phyloP scores from a whole-genome alignment of 2,113 vertebrate species.

The Heptranchias perlo region DNA sequence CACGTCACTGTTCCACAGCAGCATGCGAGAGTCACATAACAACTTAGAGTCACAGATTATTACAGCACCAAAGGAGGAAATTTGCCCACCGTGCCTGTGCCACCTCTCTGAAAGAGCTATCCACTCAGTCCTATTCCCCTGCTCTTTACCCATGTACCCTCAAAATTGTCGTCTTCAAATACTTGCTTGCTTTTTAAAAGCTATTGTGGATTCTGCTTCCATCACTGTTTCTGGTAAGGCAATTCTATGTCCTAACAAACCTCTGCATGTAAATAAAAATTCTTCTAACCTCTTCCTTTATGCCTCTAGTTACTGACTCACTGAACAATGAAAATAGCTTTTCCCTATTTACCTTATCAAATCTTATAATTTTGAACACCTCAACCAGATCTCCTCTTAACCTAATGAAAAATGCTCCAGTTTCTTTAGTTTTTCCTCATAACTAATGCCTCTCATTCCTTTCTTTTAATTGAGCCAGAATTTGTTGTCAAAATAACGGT shows the following conservation, averaged over 20 bases:
- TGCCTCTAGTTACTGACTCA: not conserved
- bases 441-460: not conserved
- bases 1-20: not conserved
- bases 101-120: not conserved
- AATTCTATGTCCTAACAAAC: too few species aligned
- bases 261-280: not conserved
- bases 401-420: not conserved
- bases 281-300: not conserved
- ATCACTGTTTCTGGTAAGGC: too few species aligned
- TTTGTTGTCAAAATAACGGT: too few species aligned
- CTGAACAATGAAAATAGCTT: not conserved
- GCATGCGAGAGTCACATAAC: not conserved
- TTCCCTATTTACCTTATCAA: not conserved
- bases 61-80: not conserved
- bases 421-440: not conserved
- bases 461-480: too few species aligned
- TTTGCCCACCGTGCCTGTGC: not conserved
- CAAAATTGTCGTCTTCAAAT: not conserved
- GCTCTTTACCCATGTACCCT: not conserved
- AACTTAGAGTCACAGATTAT: not conserved
- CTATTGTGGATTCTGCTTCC: too few species aligned
- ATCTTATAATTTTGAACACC: not conserved
- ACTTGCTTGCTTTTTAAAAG: not conserved
- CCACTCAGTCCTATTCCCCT: not conserved
- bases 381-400: too few species aligned